These are phyloP conservation scores for Eidolon helvum DNA, from an alignment of 2,113 vertebrate species.

Conservation along the genomic window DNA sequence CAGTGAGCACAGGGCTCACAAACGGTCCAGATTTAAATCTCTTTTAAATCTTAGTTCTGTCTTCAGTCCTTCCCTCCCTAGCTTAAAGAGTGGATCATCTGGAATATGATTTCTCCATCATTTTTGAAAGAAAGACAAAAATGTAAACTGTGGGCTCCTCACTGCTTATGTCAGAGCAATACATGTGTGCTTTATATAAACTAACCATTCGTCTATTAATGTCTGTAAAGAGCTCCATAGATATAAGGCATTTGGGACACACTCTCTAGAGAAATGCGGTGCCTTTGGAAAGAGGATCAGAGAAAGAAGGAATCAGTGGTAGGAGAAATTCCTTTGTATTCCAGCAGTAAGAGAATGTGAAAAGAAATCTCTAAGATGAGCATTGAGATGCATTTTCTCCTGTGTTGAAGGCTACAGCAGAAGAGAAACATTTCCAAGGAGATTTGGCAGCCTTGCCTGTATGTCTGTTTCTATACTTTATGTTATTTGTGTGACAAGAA, in stretches of 20 bases:
- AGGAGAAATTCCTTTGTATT: conserved; percentile 22
- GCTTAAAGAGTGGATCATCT: conserved; percentile 59
- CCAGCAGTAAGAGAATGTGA: not conserved
- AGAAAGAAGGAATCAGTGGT: conserved; percentile 24
- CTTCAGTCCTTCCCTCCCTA: not conserved
- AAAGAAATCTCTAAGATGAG: not conserved
- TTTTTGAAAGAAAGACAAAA: conserved; percentile 64
- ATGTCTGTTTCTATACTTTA: not conserved
- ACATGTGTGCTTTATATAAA: conserved; percentile 72
- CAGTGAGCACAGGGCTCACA: not conserved
- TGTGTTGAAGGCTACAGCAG: not conserved
- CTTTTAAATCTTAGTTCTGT: conserved; percentile 24
- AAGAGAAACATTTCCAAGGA: not conserved
- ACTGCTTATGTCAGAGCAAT: conserved; percentile 50
- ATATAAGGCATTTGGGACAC: conserved; percentile 42
- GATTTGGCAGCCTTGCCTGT: not conserved
- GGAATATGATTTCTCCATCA: conserved; percentile 61
- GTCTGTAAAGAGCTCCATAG: conserved; percentile 54
- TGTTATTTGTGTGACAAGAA: not conserved
- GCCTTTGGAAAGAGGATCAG: conserved; percentile 58
- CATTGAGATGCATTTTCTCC: not conserved
- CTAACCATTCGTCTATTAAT: conserved; percentile 69
- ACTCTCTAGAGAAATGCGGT: conserved; percentile 61
- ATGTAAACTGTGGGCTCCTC: conserved; percentile 67
- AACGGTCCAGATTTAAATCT: not conserved